These are phyloP conservation scores for Galaxea fascicularis DNA, from an alignment of 92 coral and sea anemone species.

Conservation along the genomic window DNA sequence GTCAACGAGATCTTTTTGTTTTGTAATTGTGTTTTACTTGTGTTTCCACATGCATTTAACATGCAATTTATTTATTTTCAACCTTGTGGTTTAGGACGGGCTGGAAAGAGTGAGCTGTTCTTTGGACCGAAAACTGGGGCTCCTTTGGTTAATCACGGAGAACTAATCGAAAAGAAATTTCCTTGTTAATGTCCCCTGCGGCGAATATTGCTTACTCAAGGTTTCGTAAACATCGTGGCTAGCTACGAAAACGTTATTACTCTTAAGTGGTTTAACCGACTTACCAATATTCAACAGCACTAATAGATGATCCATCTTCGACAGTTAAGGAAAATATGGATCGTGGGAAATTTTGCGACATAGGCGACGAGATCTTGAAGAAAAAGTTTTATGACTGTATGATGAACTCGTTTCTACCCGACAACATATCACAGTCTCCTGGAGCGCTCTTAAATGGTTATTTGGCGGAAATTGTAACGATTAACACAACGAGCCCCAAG, in stretches of 20 bases:
- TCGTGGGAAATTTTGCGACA: constrained; percentile 65
- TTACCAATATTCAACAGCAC: constrained; percentile 32
- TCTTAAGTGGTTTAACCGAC: constrained; percentile 65
- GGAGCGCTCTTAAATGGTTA: constrained; percentile 81
- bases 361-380: constrained; percentile 75
- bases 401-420: constrained; percentile 63
- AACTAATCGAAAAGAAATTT: constrained; percentile 15
- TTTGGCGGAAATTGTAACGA: constrained; percentile 78
- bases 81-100: constrained; percentile 33
- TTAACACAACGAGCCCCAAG: constrained; percentile 66
- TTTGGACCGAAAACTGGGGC: not conserved
- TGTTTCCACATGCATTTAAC: constrained; percentile 75
- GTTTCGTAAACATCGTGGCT: constrained; percentile 59
- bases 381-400: constrained; percentile 76
- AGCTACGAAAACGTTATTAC: constrained; percentile 24
- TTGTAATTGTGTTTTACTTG: constrained; percentile 72
- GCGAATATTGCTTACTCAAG: constrained; percentile 58
- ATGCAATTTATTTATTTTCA: constrained; percentile 42
- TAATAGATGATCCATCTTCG: not conserved
- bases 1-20: constrained; percentile 75
- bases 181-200: constrained; percentile 48
- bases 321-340: constrained; percentile 55
- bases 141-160: not conserved
- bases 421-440: constrained; percentile 45
- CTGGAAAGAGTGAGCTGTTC: not conserved